Conservation (phyloP, 1,140 invertebrate species). For the Papilio helenus region DNA sequence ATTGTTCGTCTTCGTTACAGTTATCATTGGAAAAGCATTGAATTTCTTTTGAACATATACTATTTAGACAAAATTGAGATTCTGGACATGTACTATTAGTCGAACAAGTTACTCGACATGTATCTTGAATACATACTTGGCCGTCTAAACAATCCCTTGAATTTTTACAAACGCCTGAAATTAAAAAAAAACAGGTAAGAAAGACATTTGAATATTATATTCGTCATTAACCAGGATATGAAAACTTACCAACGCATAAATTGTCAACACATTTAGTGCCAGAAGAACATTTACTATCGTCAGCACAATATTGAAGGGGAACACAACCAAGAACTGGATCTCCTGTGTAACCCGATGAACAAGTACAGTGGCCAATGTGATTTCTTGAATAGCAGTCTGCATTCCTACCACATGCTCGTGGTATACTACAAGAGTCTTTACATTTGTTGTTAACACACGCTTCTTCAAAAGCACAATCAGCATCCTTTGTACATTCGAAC, state of each 20-base stretch:
- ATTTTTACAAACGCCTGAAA: conserved; percentile 87
- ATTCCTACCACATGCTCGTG: conserved; percentile 92
- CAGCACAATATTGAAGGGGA: conserved; percentile 89
- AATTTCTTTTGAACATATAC: conserved; percentile 91
- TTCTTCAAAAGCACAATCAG: conserved; percentile 88
- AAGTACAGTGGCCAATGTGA: conserved; percentile 91
- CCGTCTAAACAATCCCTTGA: conserved; percentile 91
- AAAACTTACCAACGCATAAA: conserved; percentile 87
- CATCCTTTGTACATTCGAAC: conserved; percentile 91
- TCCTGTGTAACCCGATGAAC: conserved; percentile 91
- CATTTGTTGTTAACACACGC: conserved; percentile 92
- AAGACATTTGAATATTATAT: conserved; percentile 31
- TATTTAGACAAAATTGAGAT: conserved; percentile 91
- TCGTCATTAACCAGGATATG: background rate
- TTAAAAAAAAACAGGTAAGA: conserved; percentile 41
- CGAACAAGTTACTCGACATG: conserved; percentile 91
- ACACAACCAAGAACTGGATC: conserved; percentile 93
- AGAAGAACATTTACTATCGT: conserved; percentile 90
- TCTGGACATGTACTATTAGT: conserved; percentile 90
- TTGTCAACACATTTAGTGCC: conserved; percentile 92
- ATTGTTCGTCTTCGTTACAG: conserved; percentile 84
- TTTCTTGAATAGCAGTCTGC: conserved; percentile 88
- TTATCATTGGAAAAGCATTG: conserved; percentile 88
- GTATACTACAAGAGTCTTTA: conserved; percentile 90
- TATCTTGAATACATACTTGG: conserved; percentile 90